Evolutionary conservation across 23 tunicate genomes (phyloP).

Genomic region (Trididemnum miniatum): DNA sequence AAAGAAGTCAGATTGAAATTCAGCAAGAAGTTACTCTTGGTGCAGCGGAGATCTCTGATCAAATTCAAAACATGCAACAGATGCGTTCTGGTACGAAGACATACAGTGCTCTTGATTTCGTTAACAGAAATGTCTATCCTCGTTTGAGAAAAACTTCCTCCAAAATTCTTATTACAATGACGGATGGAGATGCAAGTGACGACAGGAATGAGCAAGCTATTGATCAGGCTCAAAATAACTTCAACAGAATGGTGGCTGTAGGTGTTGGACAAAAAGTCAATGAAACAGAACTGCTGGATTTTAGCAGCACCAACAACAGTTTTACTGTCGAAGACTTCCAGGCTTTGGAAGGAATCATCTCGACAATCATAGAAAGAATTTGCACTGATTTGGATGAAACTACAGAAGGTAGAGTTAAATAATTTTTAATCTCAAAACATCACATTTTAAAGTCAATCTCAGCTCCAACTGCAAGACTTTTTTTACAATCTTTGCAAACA

Average conservation of each 20-base stretch:
- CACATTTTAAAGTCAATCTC: no score
- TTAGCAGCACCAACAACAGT: constrained; percentile 32
- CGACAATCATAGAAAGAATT: constrained; percentile 53
- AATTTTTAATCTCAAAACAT: no score
- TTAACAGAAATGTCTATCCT: constrained; percentile 52
- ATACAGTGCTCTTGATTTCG: constrained; percentile 69
- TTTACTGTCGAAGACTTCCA: constrained; percentile 68
- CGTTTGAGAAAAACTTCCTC: constrained; percentile 44
- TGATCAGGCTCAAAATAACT: constrained; percentile 50
- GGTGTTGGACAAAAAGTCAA: constrained; percentile 79
- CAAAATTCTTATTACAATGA: constrained; percentile 88
- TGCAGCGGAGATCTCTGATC: constrained; percentile 37
- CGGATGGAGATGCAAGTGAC: constrained; percentile 91
- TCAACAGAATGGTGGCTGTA: constrained; percentile 74
- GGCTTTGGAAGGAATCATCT: constrained; percentile 48
- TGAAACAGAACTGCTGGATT: constrained; percentile 54
- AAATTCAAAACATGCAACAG: constrained; percentile 47
- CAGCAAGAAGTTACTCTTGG: not conserved
- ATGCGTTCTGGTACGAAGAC: constrained; percentile 91
- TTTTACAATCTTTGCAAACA: no score
- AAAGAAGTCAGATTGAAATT: constrained; percentile 53
- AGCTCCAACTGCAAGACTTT: no score
- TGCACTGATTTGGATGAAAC: constrained; percentile 49
- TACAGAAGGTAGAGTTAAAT: not conserved
- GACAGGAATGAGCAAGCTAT: constrained; percentile 65